Evolutionary conservation across 2,888 invertebrate species (phyloP), one percentile per base, ranked within the genome.

Genomic region (Chromoteleia sp.): DNA sequence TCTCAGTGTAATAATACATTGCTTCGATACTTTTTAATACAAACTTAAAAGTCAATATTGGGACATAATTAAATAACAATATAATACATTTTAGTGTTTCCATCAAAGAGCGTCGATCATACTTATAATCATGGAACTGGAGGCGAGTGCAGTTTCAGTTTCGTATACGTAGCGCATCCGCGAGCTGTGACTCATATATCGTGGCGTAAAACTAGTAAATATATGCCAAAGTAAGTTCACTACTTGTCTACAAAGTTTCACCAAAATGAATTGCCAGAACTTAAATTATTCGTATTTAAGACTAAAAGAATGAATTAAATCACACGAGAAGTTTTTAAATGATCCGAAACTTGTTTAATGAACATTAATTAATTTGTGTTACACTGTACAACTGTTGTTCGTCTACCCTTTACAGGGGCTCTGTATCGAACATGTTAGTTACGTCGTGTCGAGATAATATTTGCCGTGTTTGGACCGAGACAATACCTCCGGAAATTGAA

Each of bases 391-490:
- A 25, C 6, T 2, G 6, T 25, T 25, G 39, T 39, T 39, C 12
- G 14, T 15, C 6, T 43, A 8, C 17, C 17, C 5, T 7, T 43
- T 45, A 19, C 92, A 97, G 97, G 91, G 98, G 98, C 65, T 98
- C 98, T 61, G 98, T 99, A 10, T 98, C 98, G 80, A 99, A 99
- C 93, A 98, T 99, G 95, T 92, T 99, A 86, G 97, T 99, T 77
- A 99, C 99, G 74, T 99, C 98, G 58, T 99, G 99, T 92, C 95
- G 97, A 89, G 99, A 99, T 93, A 99, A 99, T 93, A 99, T 99
- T 87, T 99, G 99, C 90, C 96, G 99, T 84, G 95, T 99, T 86
- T 99, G 99, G 99, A 97, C 98, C 65, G 99, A 99, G 93, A 99
- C 99, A 0, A 95, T 98, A 80, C 94, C 99, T 84, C 98, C 99